These are phyloP conservation scores for Petrolisthes cinctipes DNA, from an alignment of 2,888 invertebrate genomes.

Conservation along the genomic window DNA sequence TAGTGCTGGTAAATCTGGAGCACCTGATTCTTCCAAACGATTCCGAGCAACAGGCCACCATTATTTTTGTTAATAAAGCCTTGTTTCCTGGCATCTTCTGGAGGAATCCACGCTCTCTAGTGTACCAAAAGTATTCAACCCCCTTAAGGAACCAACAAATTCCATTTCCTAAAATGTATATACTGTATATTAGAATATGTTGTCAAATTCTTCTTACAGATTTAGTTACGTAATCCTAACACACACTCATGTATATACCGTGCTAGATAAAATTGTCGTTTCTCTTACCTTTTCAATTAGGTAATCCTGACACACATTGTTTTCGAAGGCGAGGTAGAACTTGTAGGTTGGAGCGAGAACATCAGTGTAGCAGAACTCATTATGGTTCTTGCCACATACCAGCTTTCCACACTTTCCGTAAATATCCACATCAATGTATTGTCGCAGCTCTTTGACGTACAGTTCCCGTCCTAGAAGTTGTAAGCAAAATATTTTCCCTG, in stretches of 20 bases:
- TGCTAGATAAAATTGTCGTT: too few relatives aligned
- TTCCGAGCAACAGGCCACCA: too few relatives aligned
- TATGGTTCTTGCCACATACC: slow-evolving; percentile 23
- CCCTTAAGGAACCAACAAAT: background rate
- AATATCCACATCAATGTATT: slow-evolving; percentile 37
- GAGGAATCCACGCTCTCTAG: too few relatives aligned
- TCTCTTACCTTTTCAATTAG: slow-evolving; percentile 51
- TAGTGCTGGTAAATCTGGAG: too few relatives aligned
- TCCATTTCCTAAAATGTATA: background rate
- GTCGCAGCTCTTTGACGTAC: slow-evolving; percentile 36
- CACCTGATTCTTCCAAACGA: too few relatives aligned
- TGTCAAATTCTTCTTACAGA: background rate
- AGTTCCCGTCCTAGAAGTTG: slow-evolving; percentile 42
- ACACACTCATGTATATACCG: background rate
- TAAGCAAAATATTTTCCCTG: background rate
- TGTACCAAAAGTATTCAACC: background rate
- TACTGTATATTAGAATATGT: background rate
- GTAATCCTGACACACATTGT: slow-evolving; percentile 53
- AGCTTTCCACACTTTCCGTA: slow-evolving; percentile 42
- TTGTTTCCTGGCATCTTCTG: too few relatives aligned
- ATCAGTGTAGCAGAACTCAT: slow-evolving; percentile 34
- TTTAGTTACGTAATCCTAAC: background rate
- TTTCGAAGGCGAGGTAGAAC: slow-evolving; percentile 55
- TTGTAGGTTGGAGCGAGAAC: slow-evolving; percentile 39
- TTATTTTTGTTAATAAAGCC: too few relatives aligned